Evolutionary conservation across 2,888 invertebrate species (phyloP).

Genomic region (Thymelicus acteon): DNA sequence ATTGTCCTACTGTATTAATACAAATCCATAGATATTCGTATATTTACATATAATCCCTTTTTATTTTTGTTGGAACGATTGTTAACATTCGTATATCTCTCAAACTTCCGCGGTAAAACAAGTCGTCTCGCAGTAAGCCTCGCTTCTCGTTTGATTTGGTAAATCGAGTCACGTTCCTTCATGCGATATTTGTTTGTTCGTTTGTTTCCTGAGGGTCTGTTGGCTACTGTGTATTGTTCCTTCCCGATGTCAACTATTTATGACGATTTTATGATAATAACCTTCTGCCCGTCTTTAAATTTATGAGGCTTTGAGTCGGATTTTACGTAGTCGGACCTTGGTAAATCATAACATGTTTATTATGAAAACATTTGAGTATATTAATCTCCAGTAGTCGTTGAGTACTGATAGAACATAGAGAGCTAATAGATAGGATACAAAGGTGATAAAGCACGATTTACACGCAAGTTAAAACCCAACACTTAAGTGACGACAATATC

Average conservation of each 20-base stretch:
- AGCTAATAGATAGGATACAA: not conserved
- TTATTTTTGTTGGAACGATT: not conserved
- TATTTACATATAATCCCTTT: slow-evolving; percentile 3
- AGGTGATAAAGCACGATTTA: not conserved
- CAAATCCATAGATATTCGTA: not conserved
- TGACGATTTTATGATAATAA: slow-evolving; percentile 69
- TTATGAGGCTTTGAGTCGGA: slow-evolving; percentile 65
- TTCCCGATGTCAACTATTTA: slow-evolving; percentile 68
- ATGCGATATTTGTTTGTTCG: slow-evolving; percentile 67
- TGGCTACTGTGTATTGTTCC: slow-evolving; percentile 67
- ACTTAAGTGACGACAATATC: not conserved
- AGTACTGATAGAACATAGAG: not conserved
- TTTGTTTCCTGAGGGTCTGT: slow-evolving; percentile 54
- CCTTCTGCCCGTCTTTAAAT: slow-evolving; percentile 61
- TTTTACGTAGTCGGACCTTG: slow-evolving; percentile 21
- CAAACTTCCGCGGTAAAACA: slow-evolving; percentile 25
- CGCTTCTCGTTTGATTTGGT: slow-evolving; percentile 79
- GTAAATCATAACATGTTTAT: slow-evolving; percentile 29
- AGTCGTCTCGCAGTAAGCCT: slow-evolving; percentile 57
- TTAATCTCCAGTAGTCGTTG: not conserved
- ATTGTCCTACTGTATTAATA: not conserved
- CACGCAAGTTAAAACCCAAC: not conserved
- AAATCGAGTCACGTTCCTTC: slow-evolving; percentile 78
- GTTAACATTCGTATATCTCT: slow-evolving; percentile 8
- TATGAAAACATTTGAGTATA: not conserved